Evolutionary conservation across 2,797 vertebrate species (phyloP).

Genomic region (Luscinia megarhynchos): DNA sequence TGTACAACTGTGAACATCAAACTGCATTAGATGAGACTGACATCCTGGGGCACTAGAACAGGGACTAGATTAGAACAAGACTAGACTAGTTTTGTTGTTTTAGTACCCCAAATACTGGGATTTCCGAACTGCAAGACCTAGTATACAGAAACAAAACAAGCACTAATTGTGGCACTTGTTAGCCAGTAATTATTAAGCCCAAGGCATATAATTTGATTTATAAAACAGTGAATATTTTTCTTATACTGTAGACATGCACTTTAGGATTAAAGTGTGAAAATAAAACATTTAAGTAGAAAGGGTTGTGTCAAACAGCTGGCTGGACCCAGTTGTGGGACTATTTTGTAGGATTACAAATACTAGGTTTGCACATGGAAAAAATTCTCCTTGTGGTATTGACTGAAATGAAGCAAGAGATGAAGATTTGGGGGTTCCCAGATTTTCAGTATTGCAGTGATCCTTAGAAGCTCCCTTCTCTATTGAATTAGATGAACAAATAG

Average conservation of each 20-base stretch:
- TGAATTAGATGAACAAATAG: slow-evolving; percentile 36
- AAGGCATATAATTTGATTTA: background rate
- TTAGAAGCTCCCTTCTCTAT: background rate
- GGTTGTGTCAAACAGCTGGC: background rate
- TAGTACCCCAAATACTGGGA: background rate
- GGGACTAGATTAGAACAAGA: background rate
- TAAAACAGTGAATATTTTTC: background rate
- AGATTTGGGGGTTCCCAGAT: background rate
- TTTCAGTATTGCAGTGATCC: background rate
- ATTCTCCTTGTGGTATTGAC: background rate
- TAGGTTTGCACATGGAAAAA: background rate
- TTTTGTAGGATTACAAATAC: background rate
- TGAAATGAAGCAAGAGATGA: background rate
- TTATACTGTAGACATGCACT: background rate
- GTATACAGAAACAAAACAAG: background rate
- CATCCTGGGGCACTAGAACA: background rate
- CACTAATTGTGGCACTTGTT: background rate
- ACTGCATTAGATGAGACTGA: background rate
- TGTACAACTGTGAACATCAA: background rate
- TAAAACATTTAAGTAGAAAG: background rate
- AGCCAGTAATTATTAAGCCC: background rate
- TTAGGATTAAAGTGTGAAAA: background rate
- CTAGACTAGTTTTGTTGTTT: background rate
- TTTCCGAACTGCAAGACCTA: background rate
- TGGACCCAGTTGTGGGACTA: background rate